Evolutionary conservation across 2,113 vertebrate species (phyloP).

Genomic region (Osmerus mordax): DNA sequence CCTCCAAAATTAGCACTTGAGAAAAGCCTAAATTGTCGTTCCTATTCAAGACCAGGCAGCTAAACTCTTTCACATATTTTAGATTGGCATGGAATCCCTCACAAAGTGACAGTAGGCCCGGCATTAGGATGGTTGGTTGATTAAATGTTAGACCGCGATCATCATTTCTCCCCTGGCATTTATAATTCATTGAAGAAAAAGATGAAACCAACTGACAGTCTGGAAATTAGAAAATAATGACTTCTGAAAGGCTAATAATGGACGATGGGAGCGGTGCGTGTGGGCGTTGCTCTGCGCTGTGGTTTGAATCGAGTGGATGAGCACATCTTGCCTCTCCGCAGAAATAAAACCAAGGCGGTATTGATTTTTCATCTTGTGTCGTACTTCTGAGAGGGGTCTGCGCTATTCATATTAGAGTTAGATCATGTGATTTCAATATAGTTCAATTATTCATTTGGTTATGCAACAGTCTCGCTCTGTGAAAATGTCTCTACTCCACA

Average conservation of each 20-base stretch:
- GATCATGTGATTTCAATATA: background rate
- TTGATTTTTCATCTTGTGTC: slow-evolving; percentile 30
- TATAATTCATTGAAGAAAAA: slow-evolving; percentile 43
- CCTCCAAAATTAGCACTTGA: no score
- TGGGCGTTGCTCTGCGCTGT: slow-evolving; percentile 1
- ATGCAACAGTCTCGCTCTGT: background rate
- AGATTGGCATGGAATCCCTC: background rate
- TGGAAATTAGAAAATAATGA: slow-evolving; percentile 48
- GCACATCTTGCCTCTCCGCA: slow-evolving; percentile 1
- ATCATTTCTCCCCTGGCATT: slow-evolving; percentile 30
- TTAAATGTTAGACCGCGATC: slow-evolving; percentile 30
- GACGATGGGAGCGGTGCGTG: background rate
- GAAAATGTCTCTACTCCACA: no score
- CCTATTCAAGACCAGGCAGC: no score
- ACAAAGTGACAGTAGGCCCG: background rate
- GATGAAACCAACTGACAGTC: slow-evolving; percentile 35
- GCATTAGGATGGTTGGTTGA: slow-evolving; percentile 14
- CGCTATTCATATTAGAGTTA: background rate
- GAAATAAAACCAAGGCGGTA: slow-evolving; percentile 23
- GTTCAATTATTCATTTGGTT: background rate
- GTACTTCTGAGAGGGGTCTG: background rate
- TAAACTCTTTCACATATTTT: background rate
- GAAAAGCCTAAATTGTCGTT: no score
- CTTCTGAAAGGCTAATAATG: slow-evolving; percentile 28
- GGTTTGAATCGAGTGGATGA: slow-evolving; percentile 1